Percentiles rank a stretch among this genome's conserved stretches.
These are phyloP conservation scores for Echinops telfairi DNA, from an alignment of 2,113 vertebrate genomes.

Conservation along the genomic window DNA sequence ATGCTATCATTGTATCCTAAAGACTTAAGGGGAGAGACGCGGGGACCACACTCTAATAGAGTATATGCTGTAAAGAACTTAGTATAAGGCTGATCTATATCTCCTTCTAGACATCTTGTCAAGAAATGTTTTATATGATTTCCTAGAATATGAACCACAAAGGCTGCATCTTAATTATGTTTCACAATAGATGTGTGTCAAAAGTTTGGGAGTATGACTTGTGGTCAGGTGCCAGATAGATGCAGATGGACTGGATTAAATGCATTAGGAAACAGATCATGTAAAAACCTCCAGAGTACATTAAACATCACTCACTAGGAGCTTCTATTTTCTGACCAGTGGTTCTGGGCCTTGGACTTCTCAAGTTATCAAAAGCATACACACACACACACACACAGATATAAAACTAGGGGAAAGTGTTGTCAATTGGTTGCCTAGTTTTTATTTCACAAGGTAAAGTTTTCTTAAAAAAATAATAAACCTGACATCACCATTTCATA, in stretches of 20 bases:
- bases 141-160: conserved; percentile 39
- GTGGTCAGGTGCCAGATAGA: conserved; percentile 8
- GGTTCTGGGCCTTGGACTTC: too few relatives aligned
- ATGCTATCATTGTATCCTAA: conserved; percentile 9
- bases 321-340: background rate
- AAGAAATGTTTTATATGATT: conserved; percentile 40
- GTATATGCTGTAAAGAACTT: conserved; percentile 1
- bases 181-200: conserved; percentile 37
- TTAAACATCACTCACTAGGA: conserved; percentile 44
- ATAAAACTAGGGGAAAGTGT: background rate
- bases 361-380: too few relatives aligned
- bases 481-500: conserved; percentile 41
- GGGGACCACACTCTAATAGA: background rate
- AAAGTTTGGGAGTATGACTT: conserved; percentile 7
- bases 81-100: background rate
- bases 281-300: conserved; percentile 63
- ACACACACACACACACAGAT: background rate
- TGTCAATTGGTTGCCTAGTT: background rate
- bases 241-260: conserved; percentile 31
- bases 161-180: conserved; percentile 39
- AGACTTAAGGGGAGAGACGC: conserved; percentile 7
- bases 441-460: conserved; percentile 28
- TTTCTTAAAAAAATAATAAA: conserved; percentile 43
- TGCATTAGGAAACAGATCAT: conserved; percentile 35
- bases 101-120: conserved; percentile 36